Evolutionary conservation across 2,888 invertebrate genomes (phyloP).

Genomic region (Lasioglossum marginatum): DNA sequence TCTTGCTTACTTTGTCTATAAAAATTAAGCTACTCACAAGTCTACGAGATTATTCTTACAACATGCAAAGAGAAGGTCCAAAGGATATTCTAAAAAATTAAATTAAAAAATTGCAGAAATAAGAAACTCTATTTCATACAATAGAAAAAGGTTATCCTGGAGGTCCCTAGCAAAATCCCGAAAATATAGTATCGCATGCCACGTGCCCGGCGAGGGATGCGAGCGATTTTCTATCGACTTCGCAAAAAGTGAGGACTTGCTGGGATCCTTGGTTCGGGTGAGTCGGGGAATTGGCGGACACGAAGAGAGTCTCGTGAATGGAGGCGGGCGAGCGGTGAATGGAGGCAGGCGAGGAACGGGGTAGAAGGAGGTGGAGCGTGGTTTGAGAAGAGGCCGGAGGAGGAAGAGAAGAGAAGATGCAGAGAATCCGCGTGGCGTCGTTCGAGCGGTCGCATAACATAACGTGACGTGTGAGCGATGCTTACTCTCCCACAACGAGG

Average conservation of each 20-base stretch:
- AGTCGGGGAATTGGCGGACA: slow-evolving; percentile 43
- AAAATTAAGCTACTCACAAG: too few relatives aligned
- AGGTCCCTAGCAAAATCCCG: neutral
- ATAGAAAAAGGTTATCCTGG: neutral
- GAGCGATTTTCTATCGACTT: slow-evolving; percentile 12
- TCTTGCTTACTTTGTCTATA: too few relatives aligned
- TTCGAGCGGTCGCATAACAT: slow-evolving; percentile 76
- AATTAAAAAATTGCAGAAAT: too few relatives aligned
- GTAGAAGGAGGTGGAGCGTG: slow-evolving; percentile 32
- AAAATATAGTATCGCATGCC: neutral
- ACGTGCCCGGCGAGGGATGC: neutral
- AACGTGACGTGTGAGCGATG: slow-evolving; percentile 82
- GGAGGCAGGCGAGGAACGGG: slow-evolving; percentile 36
- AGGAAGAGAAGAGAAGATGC: neutral
- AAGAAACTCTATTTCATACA: too few relatives aligned
- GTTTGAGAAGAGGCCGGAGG: slow-evolving; percentile 13
- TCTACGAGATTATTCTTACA: too few relatives aligned
- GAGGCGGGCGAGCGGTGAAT: slow-evolving; percentile 51
- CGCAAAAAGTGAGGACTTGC: slow-evolving; percentile 17
- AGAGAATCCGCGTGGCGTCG: slow-evolving; percentile 45
- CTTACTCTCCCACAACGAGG: slow-evolving; percentile 84
- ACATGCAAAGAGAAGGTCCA: too few relatives aligned
- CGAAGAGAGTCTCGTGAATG: slow-evolving; percentile 15
- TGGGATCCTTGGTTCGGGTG: slow-evolving; percentile 18
- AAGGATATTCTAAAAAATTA: too few relatives aligned